These are phyloP conservation scores for Drosophila paramelanica DNA, from an alignment of 2,888 invertebrate genomes.

Conservation along the genomic window DNA sequence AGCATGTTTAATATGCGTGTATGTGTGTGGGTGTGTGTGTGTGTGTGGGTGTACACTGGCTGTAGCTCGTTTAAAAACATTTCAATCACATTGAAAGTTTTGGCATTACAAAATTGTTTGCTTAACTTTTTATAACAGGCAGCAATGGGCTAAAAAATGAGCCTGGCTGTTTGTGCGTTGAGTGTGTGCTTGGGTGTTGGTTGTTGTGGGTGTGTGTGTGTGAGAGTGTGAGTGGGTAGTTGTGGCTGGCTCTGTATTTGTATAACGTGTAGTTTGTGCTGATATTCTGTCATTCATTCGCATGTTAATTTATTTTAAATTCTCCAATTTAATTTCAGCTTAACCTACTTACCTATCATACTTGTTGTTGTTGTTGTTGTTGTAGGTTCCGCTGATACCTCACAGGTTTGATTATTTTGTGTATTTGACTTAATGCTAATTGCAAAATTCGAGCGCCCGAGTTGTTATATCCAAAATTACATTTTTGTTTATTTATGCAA, in stretches of 20 bases:
- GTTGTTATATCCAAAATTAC: background rate
- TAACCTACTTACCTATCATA: conserved; percentile 10
- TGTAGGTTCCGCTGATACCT: background rate
- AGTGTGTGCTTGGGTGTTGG: conserved; percentile 3
- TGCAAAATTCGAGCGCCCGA: background rate
- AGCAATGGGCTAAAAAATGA: conserved; percentile 13
- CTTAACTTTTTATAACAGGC: conserved; percentile 32
- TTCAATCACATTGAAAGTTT: conserved; percentile 74
- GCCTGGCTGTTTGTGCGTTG: conserved; percentile 13
- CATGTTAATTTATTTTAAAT: conserved; percentile 59
- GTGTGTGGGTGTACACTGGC: conserved; percentile 10
- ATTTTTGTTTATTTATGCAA: background rate
- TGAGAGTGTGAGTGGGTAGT: conserved; percentile 5
- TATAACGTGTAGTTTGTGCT: conserved; percentile 3
- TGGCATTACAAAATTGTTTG: conserved; percentile 60
- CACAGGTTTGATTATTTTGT: conserved; percentile 4
- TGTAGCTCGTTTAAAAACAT: conserved; percentile 63
- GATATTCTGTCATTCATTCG: conserved; percentile 45
- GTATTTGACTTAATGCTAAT: conserved; percentile 21
- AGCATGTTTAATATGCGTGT: conserved; percentile 23
- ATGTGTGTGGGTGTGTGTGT: conserved; percentile 8
- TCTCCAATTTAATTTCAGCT: conserved; percentile 32
- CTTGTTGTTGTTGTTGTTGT: conserved; percentile 1
- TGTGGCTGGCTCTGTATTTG: conserved; percentile 1
- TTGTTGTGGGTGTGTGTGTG: conserved; percentile 9